Conservation (phyloP, 2,888 invertebrate species). For the Crocallis elinguaria region DNA sequence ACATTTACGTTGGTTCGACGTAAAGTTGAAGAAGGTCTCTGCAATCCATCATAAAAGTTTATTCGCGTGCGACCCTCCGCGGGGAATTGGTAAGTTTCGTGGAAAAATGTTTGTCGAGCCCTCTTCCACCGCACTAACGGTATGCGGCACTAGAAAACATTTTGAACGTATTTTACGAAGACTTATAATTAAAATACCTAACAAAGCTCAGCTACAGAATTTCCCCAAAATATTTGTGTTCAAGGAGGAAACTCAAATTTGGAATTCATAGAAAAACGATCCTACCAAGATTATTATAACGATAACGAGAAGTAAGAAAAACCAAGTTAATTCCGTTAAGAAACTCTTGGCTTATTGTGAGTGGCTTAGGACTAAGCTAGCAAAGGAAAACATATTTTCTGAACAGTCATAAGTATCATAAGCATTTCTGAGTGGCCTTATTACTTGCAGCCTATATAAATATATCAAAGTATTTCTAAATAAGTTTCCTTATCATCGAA, state of each 20-base stretch:
- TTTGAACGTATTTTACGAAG: not conserved
- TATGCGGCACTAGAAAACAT: slow-evolving; percentile 5
- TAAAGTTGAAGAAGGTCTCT: slow-evolving; percentile 34
- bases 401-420: slow-evolving; percentile 1
- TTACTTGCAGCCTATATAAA: slow-evolving; percentile 3
- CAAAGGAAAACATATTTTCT: slow-evolving; percentile 6
- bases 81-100: slow-evolving; percentile 31
- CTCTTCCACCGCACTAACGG: slow-evolving; percentile 1
- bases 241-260: not conserved
- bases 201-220: not conserved
- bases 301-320: slow-evolving; percentile 11
- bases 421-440: slow-evolving; percentile 8
- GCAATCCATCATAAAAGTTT: slow-evolving; percentile 39
- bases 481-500: slow-evolving; percentile 5
- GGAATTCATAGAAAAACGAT: not conserved
- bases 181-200: slow-evolving; percentile 24
- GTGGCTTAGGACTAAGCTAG: not conserved
- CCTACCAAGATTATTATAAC: slow-evolving; percentile 3
- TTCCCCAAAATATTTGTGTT: not conserved
- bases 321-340: not conserved
- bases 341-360: slow-evolving; percentile 2
- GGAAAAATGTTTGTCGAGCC: slow-evolving; percentile 28
- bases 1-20: slow-evolving; percentile 25
- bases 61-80: slow-evolving; percentile 34
- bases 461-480: slow-evolving; percentile 6